A percentile compares a stretch with the other conserved stretches of the same genome.
Conservation (phyloP, 2,888 invertebrate genomes). For the Lathronympha strigana region DNA sequence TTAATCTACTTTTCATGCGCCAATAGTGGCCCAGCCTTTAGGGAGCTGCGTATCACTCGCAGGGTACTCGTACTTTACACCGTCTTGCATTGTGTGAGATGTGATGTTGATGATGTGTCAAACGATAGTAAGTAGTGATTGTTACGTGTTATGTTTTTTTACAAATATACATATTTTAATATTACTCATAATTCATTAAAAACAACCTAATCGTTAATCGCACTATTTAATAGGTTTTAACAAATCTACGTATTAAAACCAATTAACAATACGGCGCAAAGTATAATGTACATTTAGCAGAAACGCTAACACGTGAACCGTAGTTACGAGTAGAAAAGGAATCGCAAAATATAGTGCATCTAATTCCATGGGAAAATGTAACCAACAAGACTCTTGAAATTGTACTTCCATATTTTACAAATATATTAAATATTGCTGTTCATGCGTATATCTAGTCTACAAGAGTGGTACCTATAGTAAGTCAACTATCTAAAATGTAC, state of each 20-base stretch:
- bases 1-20: neutral
- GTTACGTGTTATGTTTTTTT: slow-evolving; percentile 4
- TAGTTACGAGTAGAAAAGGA: neutral
- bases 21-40: neutral
- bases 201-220: slow-evolving; percentile 17
- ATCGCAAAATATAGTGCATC: neutral
- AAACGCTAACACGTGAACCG: slow-evolving; percentile 1
- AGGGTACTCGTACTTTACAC: neutral
- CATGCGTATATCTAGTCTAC: slow-evolving; percentile 9
- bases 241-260: slow-evolving; percentile 9
- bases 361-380: slow-evolving; percentile 10
- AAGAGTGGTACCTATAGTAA: slow-evolving; percentile 18
- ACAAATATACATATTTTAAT: slow-evolving; percentile 27
- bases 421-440: slow-evolving; percentile 19
- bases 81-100: neutral
- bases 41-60: neutral
- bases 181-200: slow-evolving; percentile 16
- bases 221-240: slow-evolving; percentile 8
- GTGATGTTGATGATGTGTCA: neutral
- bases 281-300: slow-evolving; percentile 10
- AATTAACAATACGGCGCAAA: slow-evolving; percentile 13
- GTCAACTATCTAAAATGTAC: slow-evolving; percentile 21
- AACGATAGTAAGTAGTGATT: neutral
- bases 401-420: slow-evolving; percentile 29
- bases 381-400: slow-evolving; percentile 19